Base-by-base conservation (phyloP, 2,888 invertebrate species). In the Hyles lineata region DNA sequence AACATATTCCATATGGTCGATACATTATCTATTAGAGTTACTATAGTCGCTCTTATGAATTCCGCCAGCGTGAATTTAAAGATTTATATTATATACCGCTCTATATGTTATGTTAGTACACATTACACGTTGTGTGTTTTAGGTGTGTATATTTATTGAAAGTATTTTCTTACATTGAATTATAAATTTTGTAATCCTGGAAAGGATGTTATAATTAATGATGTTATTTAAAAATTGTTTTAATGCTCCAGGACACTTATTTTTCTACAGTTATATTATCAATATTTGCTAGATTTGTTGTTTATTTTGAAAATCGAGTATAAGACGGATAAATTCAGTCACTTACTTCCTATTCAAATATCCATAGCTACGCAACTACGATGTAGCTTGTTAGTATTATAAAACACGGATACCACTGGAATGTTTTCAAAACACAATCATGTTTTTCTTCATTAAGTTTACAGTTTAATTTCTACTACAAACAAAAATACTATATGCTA, bases 311-410 rank as follows among this genome's bases (percentile, higher is more conserved):
- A 43, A 43, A 43, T 43, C 3, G 43, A 43, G 11, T 43, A 1
- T 35, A 35, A 9, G 35, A 35, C 35, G 35, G 35, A 61, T 71
- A 52, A 50, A 55, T 58, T 63, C 35, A 72, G 50, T 59, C 75
- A 81, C 80, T 81, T 70, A 80, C 79, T 74, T 79, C 74, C 73
- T 74, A 81, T 74, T 72, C 62, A 72, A 73, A 70, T 71, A 52
- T 75, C 59, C 73, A 73, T 75, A 77, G 72, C 73, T 78, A 75
- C n/a, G 19, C 63, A 78, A 74, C 75, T 70, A 75, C 55, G 21
- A 21, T 77, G 78, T 80, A 78, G 76, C 75, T 76, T 61, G 71
- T 35, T 73, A 73, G 80, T 80, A 76, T 77, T 70, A 61, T 25
- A 17, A 32, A 67, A 29, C 50, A 67, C 67, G 19, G 11, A 17